phyloP scores from a whole-genome alignment of 2,888 invertebrate species.

The Rotaria socialis region DNA sequence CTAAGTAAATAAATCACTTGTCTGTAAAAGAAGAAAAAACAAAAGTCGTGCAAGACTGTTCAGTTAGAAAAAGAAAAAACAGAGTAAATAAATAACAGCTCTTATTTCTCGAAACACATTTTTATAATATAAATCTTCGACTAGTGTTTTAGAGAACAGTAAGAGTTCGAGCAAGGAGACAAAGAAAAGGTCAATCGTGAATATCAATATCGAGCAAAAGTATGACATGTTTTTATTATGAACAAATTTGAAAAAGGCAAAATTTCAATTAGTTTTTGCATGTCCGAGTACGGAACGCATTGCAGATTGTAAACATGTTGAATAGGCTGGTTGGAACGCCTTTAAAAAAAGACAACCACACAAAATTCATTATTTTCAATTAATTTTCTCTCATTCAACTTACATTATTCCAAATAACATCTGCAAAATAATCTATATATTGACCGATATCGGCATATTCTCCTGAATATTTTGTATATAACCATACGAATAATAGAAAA shows the following conservation, averaged over 20 bases:
- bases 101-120: no score
- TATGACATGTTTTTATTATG: background rate
- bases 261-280: background rate
- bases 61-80: background rate
- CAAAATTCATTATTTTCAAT: background rate
- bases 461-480: constrained; percentile 73
- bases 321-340: background rate
- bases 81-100: background rate
- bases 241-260: background rate
- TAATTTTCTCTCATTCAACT: constrained; percentile 47
- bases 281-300: constrained; percentile 19
- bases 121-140: background rate
- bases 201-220: background rate
- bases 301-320: constrained; percentile 16
- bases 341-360: background rate
- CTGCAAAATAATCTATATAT: constrained; percentile 79
- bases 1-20: background rate
- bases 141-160: background rate
- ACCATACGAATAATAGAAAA: constrained; percentile 54
- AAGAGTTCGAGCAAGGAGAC: constrained; percentile 9
- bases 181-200: background rate
- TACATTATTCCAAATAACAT: constrained; percentile 76
- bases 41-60: background rate
- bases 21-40: background rate
- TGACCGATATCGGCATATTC: constrained; percentile 80